These are phyloP conservation scores for Poeciliopsis paucimaculata DNA, from an alignment of 2,797 vertebrate species.

Conservation along the genomic window DNA sequence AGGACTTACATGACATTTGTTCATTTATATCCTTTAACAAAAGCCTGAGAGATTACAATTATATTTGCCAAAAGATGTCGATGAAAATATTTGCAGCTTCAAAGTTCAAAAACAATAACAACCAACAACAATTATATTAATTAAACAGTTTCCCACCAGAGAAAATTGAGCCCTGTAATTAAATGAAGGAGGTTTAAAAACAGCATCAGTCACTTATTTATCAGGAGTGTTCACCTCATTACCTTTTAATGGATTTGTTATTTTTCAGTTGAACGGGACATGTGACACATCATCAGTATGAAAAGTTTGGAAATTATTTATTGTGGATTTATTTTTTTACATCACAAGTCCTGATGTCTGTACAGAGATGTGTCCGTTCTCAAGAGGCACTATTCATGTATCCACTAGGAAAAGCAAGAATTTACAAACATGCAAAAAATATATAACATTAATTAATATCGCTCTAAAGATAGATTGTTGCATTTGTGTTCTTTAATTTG, in stretches of 20 bases:
- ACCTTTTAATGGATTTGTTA: neutral
- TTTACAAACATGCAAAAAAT: conserved; percentile 25
- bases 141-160: neutral
- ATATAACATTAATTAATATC: neutral
- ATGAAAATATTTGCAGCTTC: conserved; percentile 19
- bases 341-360: neutral
- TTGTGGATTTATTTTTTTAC: neutral
- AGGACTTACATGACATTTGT: neutral
- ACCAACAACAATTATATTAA: neutral
- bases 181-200: neutral
- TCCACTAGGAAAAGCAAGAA: neutral
- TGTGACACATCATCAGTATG: too few relatives aligned
- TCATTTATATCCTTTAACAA: neutral
- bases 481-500: conserved; percentile 23
- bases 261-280: neutral
- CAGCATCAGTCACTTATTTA: neutral
- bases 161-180: neutral
- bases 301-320: neutral
- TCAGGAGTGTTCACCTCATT: neutral
- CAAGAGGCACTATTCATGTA: neutral
- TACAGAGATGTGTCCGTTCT: neutral
- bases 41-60: neutral
- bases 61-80: neutral
- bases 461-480: conserved; percentile 41
- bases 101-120: conserved; percentile 7